Evolutionary conservation across 2,113 vertebrate species (phyloP).

Genomic region (Pelusios castaneus): DNA sequence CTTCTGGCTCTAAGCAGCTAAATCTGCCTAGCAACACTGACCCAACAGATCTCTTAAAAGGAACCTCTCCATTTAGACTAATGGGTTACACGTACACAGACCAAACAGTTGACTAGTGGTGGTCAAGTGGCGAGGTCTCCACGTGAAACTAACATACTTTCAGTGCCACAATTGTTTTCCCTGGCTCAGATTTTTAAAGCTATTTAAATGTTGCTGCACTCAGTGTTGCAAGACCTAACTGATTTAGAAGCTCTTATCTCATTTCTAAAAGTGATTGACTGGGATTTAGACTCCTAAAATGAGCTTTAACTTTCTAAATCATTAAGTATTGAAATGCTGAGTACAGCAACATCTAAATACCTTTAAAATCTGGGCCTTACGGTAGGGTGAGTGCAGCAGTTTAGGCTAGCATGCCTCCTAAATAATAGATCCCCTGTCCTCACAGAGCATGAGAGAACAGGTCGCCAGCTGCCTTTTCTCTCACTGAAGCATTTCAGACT

Average conservation of each 20-base stretch:
- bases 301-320: neutral
- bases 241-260: neutral
- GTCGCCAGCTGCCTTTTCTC: neutral
- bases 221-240: neutral
- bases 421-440: neutral
- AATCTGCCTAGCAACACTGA: no score
- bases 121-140: neutral
- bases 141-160: fast-evolving
- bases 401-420: neutral
- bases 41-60: no score
- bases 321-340: neutral
- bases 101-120: neutral
- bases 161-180: fast-evolving
- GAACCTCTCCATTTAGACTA: no score
- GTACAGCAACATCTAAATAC: neutral
- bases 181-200: neutral
- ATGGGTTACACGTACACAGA: no score
- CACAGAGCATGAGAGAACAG: fast-evolving
- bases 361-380: neutral
- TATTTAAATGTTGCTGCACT: neutral
- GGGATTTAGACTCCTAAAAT: neutral
- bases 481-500: neutral
- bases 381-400: neutral
- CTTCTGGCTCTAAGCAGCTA: no score
- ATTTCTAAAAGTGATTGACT: neutral